Evolutionary conservation across 1,140 invertebrate species (phyloP), one percentile per base, ranked within the genome.

Genomic region (Drosophila nigromelanica): DNA sequence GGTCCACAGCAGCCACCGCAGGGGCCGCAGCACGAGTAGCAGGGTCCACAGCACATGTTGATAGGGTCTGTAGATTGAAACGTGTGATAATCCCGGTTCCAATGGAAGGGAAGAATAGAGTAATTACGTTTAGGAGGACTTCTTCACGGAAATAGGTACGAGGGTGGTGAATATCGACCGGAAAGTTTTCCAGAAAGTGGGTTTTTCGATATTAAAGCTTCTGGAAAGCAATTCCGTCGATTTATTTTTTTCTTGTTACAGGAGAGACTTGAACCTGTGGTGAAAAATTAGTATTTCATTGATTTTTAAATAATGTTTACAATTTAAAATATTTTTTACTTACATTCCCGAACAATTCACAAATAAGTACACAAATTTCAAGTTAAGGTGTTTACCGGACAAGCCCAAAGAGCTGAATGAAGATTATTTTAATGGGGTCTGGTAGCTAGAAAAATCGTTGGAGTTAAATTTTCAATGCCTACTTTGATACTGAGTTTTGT

Each of bases 141-240:
- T 24, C 61, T 63, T 45, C 61, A 63, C 39, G 30, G 39, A 54
- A 45, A 54, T 63, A 54, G 61, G 50, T 5, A 63, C 39, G 4
- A 45, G 14, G 50, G 27, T 18, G 5, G 2, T 7, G 14, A 51
- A 10, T 3, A 5, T 3, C 7, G 4, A 10, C 14, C 11, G 27
- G 33, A 10, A n/a, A 18, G 0, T 12, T 3, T 2, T 5, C 10
- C 27, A 27, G 27, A 27, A 6, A 27, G 0, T 6, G 4, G 1
- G 1, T 6, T 27, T 27, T 42, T 5, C 40, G 40, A 42, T 7
- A 5, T 7, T 4, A 7, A 15, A 15, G 15, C 6, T 42, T 42
- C 7, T 7, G 6, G 3, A 42, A 42, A 1, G 12, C 40, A 14
- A 14, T 42, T n/a, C 40, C 1, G 27, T 27, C 27, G 27, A 27